Evolutionary conservation across 2,797 vertebrate genomes (phyloP), one percentile per base, ranked within the genome.

Genomic region (Antennarius maculatus): DNA sequence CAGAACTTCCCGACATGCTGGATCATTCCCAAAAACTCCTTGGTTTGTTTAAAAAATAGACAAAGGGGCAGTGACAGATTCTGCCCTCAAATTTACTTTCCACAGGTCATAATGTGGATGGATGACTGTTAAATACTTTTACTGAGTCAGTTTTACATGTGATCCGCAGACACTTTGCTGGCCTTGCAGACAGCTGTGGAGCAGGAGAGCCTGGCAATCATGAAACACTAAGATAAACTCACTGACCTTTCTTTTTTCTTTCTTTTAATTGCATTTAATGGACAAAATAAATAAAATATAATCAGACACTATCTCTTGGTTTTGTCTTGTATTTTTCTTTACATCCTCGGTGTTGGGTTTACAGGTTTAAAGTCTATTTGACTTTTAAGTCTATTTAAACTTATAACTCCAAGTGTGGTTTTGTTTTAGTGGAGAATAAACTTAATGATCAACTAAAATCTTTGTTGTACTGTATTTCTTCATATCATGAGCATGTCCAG

Each of bases 171-270:
- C 11, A 66, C 71, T 0, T 69, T 87, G 4, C 34, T 81, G 75
- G 84, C 80, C 47, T 50, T 94, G 59, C 83, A 88, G 67, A 62
- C 83, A 29, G 90, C 92, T 5, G 61, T 93, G n/a, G 79, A 83
- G 12, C 68, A 76, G 27, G 91, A 92, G 66, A 60, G 60, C 59
- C 63, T 48, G 61, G 31, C 78, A 0, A 85, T 88, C 41, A 50
- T 80, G 28, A 68, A 66, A 18, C 62, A 53, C 50, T 89, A 54
- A 90, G 57, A 65, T 0, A 1, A 59, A 5, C 18, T 27, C 15
- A 34, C 37, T 15, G 16, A 43, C 6, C 1, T 13, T 0, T 7
- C 60, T 18, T n/a, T 49, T 42, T 13, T 59, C 29, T 41, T 49
- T 0, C 5, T 65, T 23, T 27, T 49, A 0, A 43, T 14, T 54